Conservation (phyloP, 1,140 invertebrate genomes). For the Drosophila sulfurigaster region DNA sequence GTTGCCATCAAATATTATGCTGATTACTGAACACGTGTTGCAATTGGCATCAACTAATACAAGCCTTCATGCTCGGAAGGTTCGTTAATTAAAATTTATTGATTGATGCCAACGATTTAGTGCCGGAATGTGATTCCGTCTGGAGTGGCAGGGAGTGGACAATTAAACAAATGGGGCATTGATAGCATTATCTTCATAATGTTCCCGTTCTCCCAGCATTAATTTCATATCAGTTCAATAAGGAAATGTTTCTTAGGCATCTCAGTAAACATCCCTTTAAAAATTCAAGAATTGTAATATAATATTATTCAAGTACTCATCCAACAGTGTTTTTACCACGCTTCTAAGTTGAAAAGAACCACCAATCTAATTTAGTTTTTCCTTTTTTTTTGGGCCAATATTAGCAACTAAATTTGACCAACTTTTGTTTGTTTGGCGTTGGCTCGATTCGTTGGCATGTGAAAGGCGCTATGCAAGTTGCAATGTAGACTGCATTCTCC, state of each 20-base stretch:
- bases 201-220: no score
- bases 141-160: slow-evolving; percentile 4
- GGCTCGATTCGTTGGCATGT: slow-evolving; percentile 34
- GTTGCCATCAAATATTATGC: slow-evolving; percentile 69
- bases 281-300: no score
- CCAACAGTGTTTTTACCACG: no score
- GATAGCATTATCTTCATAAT: no score
- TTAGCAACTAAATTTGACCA: slow-evolving; percentile 43
- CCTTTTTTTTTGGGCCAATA: slow-evolving; percentile 37
- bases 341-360: no score
- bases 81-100: slow-evolving; percentile 36
- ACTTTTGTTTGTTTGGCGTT: slow-evolving; percentile 17
- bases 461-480: slow-evolving; percentile 37
- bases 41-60: slow-evolving; percentile 13
- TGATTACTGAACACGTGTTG: slow-evolving; percentile 50
- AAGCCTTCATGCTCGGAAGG: not conserved
- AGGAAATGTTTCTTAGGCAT: no score
- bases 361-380: slow-evolving; percentile 7
- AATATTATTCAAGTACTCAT: no score
- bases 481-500: slow-evolving; percentile 55
- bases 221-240: no score
- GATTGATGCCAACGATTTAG: not conserved
- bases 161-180: not conserved
- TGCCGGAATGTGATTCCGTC: slow-evolving; percentile 10
- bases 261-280: no score